Conservation (phyloP, 2,888 invertebrate genomes). For the Ypsolopha sequella region DNA sequence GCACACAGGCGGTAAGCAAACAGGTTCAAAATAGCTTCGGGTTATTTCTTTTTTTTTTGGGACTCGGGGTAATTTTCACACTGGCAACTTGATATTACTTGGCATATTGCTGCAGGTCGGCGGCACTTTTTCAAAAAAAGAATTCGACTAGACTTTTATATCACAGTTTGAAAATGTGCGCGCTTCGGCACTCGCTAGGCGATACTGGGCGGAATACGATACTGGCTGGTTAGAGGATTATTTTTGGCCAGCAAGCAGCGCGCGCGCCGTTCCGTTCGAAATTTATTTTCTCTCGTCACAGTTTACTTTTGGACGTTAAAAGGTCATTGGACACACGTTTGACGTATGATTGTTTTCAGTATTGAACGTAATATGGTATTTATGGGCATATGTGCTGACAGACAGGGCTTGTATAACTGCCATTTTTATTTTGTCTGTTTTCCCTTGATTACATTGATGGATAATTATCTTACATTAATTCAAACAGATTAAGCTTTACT, state of each 20-base stretch:
- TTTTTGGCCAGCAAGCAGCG: conserved; percentile 43
- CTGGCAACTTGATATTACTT: conserved; percentile 2
- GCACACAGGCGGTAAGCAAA: neutral
- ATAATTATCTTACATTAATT: too few relatives aligned
- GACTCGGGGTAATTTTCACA: neutral
- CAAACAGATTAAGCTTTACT: too few relatives aligned
- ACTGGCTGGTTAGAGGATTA: conserved; percentile 38
- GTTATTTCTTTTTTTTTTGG: conserved; percentile 19
- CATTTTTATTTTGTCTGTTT: too few relatives aligned
- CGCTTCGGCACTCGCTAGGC: conserved; percentile 31
- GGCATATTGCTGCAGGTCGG: conserved; percentile 23
- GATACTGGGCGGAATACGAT: conserved; percentile 59
- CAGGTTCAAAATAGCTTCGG: neutral
- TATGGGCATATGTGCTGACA: neutral
- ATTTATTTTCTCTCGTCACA: conserved; percentile 51
- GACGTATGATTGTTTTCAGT: conserved; percentile 20
- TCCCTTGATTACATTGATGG: too few relatives aligned
- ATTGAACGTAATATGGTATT: conserved; percentile 3
- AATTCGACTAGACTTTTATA: conserved; percentile 31
- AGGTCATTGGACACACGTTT: conserved; percentile 60
- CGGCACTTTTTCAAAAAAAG: conserved; percentile 19
- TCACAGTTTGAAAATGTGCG: conserved; percentile 46
- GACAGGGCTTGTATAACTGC: too few relatives aligned
- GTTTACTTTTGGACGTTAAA: conserved; percentile 58
- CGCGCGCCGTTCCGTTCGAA: conserved; percentile 27